phyloP scores from a whole-genome alignment of 2,888 invertebrate species.

The Timema podura region DNA sequence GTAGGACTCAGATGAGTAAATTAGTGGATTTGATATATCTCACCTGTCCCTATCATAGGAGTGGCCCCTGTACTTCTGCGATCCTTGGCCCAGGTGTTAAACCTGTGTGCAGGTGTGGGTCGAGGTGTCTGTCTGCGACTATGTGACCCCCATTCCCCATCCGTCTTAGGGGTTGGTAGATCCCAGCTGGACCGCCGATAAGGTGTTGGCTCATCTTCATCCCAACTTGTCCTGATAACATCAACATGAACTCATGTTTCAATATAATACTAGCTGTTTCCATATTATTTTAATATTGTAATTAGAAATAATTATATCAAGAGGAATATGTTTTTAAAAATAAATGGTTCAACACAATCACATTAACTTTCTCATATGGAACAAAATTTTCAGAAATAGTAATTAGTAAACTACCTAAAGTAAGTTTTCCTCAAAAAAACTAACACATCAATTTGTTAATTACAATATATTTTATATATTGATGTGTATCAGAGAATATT shows the following conservation, averaged over 20 bases:
- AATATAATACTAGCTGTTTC: neutral
- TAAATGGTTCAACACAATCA: no score
- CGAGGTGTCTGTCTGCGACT: conserved; percentile 49
- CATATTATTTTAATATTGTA: conserved; percentile 1
- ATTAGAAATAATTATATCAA: neutral
- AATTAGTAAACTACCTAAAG: no score
- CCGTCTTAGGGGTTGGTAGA: conserved; percentile 73
- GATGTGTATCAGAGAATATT: no score
- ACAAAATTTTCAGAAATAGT: no score
- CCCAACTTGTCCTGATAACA: conserved; percentile 64
- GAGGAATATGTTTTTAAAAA: conserved; percentile 34
- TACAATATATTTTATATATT: no score
- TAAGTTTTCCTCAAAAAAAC: no score
- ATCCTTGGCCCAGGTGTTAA: conserved; percentile 72
- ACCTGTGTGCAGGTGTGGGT: conserved; percentile 84
- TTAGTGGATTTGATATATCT: no score
- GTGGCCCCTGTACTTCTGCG: conserved; percentile 63
- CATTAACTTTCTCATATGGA: no score
- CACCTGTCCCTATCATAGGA: conserved; percentile 49
- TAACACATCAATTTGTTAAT: no score
- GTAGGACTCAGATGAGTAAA: no score
- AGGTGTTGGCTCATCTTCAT: conserved; percentile 58
- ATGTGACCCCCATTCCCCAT: conserved; percentile 31
- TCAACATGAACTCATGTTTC: conserved; percentile 33
- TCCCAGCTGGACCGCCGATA: conserved; percentile 83